Evolutionary conservation across 1,140 invertebrate genomes (phyloP), one percentile per base, ranked within the genome.

Genomic region (Bombus turneri): DNA sequence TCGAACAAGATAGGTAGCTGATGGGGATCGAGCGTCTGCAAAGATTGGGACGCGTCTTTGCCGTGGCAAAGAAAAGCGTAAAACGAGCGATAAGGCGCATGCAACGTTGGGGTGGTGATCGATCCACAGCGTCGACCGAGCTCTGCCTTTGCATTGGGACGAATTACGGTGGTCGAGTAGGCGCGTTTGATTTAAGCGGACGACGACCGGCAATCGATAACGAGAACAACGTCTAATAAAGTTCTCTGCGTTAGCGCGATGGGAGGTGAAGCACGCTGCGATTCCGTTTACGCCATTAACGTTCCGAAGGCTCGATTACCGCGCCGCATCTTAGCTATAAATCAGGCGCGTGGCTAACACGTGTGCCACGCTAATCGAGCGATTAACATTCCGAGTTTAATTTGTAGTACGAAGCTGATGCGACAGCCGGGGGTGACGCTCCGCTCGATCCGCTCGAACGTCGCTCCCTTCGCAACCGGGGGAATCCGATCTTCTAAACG

Each of bases 341-440:
- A 89, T 89, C 88, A 88, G 73, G 37, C 88, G 81, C 69, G 37
- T 74, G 78, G 85, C 85, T 85, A 83, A 79, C 88, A 89, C 89
- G 88, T 86, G 88, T 81, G 79, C 80, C 76, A 34, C 81, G 78
- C 74, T 90, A 90, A 90, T 90, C 89, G 89, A 90, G 89, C 87
- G 90, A 90, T 90, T 90, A 90, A 90, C 89, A 90, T 90, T 90
- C 89, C 88, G 76, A 90, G 86, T 90, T 90, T 90, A 87, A 87
- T 90, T 90, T 81, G 73, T 86, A 81, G 68, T 83, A 87, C 53
- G 80, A 8, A 13, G 28, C 12, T 62, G 59, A n/a, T 9, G 59
- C 80, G 82, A 76, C 71, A 69, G 87, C 59, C 68, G 78, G 68
- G 69, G 74, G 53, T 74, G 76, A 47, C 64, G 62, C 53, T 66